Evolutionary conservation across 2,797 vertebrate genomes (phyloP), one percentile per base, ranked within the genome.

Genomic region (Oryzias sinensis): DNA sequence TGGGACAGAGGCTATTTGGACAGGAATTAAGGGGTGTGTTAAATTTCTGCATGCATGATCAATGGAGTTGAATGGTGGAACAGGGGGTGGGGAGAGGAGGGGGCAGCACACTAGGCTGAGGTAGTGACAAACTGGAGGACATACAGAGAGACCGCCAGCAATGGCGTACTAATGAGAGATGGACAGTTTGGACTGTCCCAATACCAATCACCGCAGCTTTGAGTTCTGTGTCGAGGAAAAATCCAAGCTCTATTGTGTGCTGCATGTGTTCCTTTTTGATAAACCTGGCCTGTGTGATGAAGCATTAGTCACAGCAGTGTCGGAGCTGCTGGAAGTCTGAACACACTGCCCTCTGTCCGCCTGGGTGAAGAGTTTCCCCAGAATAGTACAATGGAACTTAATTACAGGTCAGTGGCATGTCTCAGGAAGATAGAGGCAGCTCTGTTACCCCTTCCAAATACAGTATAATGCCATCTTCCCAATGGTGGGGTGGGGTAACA

Each of bases 1-100:
- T 83, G 80, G 88, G 83, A 88, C 83, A 81, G 79, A 57, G 59
- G 74, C 81, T 84, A 84, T 91, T 92, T 88, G 93, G 94, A 94
- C 94, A 93, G 92, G 94, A 94, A 93, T 93, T 87, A 89, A 92
- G 89, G 93, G 93, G 92, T 92, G 93, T 93, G 94, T 94, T 94
- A 93, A 94, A 94, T 95, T 98, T 97, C 94, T 95, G 95, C 95
- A 96, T 97, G 95, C 95, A 93, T 97, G 95, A 94, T 96, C 95
- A 98, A 97, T 98, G 92, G 93, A 93, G 80, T 84, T 89, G 87
- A 88, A 88, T 87, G 67, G 81, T 55, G 68, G 63, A 33, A 80
- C 43, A 62, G 72, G 70, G 46, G 65, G 18, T 2, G 54, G 37
- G 62, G 51, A 14, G 45, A 44, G 16, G 40, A 0, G 22, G 46